These are phyloP conservation scores for Manduca sexta DNA, from an alignment of 1,140 invertebrate species.

Conservation along the genomic window DNA sequence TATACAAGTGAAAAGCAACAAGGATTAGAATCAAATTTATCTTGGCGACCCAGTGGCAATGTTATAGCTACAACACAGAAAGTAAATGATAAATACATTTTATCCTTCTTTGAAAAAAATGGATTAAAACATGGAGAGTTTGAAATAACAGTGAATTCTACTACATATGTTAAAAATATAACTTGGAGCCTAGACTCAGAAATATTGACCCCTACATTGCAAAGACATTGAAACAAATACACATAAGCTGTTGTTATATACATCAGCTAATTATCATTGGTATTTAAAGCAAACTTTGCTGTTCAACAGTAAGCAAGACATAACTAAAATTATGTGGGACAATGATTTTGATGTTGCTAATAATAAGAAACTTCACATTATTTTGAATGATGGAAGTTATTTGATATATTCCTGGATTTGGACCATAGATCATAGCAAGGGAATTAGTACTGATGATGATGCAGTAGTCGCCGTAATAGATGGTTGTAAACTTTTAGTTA, in stretches of 20 bases:
- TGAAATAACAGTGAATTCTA: conserved; percentile 76
- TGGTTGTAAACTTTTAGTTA: conserved; percentile 82
- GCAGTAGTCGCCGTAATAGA: conserved; percentile 84
- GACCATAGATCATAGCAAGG: conserved; percentile 74
- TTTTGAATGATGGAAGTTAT: conserved; percentile 73
- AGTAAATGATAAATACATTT: conserved; percentile 79
- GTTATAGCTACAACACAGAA: conserved; percentile 83
- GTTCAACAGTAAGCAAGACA: conserved; percentile 67
- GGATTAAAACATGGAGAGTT: conserved; percentile 91
- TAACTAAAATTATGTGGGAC: conserved; percentile 79
- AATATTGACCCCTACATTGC: conserved; percentile 79
- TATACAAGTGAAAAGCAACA: conserved; percentile 81
- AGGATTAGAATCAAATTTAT: conserved; percentile 79
- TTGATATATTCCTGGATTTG: conserved; percentile 78
- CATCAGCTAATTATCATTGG: conserved; percentile 93
- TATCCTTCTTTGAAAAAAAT: conserved; percentile 94
- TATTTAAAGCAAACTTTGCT: conserved; percentile 85
- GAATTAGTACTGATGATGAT: conserved; percentile 69
- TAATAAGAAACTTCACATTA: conserved; percentile 76
- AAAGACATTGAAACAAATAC: conserved; percentile 44
- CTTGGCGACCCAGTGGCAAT: conserved; percentile 88
- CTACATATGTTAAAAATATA: conserved; percentile 76
- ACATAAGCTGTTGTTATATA: conserved; percentile 82
- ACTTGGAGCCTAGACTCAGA: conserved; percentile 87
- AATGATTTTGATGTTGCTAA: conserved; percentile 64